Percentiles rank a stretch among this genome's conserved stretches.
Conservation (phyloP, 1,140 invertebrate species). For the Rhagoletis zephyria region DNA sequence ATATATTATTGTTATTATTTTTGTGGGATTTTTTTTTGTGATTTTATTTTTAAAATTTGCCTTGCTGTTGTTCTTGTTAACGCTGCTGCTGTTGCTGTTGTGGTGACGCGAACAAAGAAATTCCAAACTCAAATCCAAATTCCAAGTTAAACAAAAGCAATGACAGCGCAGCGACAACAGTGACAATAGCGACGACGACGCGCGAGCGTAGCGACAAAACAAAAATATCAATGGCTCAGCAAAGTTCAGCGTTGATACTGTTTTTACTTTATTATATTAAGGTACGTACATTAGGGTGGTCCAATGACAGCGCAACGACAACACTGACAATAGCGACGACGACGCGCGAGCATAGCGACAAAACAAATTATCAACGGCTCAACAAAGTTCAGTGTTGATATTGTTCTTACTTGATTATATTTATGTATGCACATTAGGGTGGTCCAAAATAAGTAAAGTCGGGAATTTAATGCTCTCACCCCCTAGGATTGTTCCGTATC, state of each 20-base stretch:
- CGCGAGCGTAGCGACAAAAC: neutral
- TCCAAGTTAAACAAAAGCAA: slow-evolving; percentile 44
- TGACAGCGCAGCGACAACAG: neutral
- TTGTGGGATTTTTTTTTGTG: slow-evolving; percentile 17
- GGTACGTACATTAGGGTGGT: too few species aligned
- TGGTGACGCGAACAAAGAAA: slow-evolving; percentile 45
- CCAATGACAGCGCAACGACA: neutral
- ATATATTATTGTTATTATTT: slow-evolving; percentile 36
- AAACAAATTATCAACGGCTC: slow-evolving; percentile 25
- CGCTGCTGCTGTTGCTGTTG: neutral
- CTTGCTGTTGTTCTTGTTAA: neutral
- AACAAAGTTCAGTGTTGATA: neutral
- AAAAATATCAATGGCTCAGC: slow-evolving; percentile 28
- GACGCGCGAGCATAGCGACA: neutral
- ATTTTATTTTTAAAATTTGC: neutral
- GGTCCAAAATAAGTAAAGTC: too few species aligned
- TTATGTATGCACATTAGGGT: too few species aligned
- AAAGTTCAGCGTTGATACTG: neutral
- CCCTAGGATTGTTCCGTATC: too few species aligned
- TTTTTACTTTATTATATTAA: neutral
- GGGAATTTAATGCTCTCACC: too few species aligned
- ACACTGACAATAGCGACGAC: slow-evolving; percentile 11
- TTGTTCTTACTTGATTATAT: neutral
- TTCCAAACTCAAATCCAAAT: slow-evolving; percentile 49
- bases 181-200: slow-evolving; percentile 19